phyloP scores from a whole-genome alignment of 2,888 invertebrate species.

The Apotomis betuletana region DNA sequence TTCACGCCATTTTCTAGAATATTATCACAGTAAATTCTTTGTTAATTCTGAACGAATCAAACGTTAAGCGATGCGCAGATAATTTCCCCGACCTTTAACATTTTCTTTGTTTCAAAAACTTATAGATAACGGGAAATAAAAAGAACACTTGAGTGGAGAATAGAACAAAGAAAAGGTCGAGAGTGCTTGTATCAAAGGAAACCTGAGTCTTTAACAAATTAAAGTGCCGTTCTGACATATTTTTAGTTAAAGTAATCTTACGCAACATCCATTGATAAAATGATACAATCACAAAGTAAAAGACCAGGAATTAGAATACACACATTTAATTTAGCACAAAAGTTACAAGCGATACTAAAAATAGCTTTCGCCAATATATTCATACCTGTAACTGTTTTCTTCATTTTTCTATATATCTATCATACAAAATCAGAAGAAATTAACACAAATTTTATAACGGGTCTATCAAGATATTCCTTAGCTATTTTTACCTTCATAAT shows the following conservation, averaged over 20 bases:
- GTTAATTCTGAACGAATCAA: slow-evolving; percentile 14
- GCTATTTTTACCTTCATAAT: too few relatives aligned
- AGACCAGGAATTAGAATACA: too few relatives aligned
- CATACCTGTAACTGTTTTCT: too few relatives aligned
- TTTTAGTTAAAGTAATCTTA: not conserved
- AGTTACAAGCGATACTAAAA: too few relatives aligned
- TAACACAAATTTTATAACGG: too few relatives aligned
- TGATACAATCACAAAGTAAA: too few relatives aligned
- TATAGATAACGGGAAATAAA: slow-evolving; percentile 16
- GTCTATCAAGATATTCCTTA: too few relatives aligned
- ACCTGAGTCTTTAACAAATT: not conserved
- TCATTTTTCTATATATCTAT: too few relatives aligned
- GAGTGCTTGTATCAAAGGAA: not conserved
- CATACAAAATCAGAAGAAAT: too few relatives aligned
- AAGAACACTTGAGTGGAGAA: not conserved
- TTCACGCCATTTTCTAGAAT: not conserved
- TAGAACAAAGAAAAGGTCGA: slow-evolving; percentile 5
- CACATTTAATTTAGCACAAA: too few relatives aligned
- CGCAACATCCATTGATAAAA: too few relatives aligned
- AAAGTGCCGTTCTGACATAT: not conserved
- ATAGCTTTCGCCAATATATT: too few relatives aligned
- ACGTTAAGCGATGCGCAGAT: slow-evolving; percentile 3
- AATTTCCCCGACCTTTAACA: slow-evolving; percentile 19
- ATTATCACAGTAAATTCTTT: slow-evolving; percentile 14
- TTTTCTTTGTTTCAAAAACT: slow-evolving; percentile 21